These are phyloP conservation scores for Loripinus fragilis DNA, from an alignment of 2,888 invertebrate genomes.

Conservation along the genomic window DNA sequence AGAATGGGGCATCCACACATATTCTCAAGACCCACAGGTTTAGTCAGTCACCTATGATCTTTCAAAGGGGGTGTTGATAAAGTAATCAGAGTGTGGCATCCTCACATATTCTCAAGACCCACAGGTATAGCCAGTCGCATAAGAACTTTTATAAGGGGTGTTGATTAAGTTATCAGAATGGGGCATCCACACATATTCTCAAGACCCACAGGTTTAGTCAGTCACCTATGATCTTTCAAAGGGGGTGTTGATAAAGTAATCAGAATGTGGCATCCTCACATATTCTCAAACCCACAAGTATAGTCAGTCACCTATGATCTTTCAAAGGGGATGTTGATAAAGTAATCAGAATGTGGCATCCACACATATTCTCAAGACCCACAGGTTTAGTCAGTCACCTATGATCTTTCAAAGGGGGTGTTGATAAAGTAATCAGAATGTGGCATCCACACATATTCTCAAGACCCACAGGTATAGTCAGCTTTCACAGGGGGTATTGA, in stretches of 20 bases:
- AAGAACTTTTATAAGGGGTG: conserved; percentile 83
- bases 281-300: conserved; percentile 81
- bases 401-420: conserved; percentile 83
- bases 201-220: conserved; percentile 81
- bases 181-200: conserved; percentile 83
- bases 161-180: conserved; percentile 81
- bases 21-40: conserved; percentile 81
- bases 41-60: too few species aligned
- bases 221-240: too few species aligned
- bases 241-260: too few species aligned
- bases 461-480: conserved; percentile 81
- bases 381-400: too few species aligned
- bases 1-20: conserved; percentile 83
- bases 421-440: conserved; percentile 81
- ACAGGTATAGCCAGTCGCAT: too few species aligned
- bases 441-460: conserved; percentile 83
- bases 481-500: conserved; percentile 83
- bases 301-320: too few species aligned
- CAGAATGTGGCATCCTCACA: too few species aligned
- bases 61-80: conserved; percentile 83
- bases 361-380: conserved; percentile 81
- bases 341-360: too few species aligned
- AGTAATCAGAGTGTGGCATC: conserved; percentile 82
- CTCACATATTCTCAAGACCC: conserved; percentile 81
- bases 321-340: too few species aligned